These are phyloP conservation scores for Staurois parvus DNA, from an alignment of 2,797 vertebrate species.

Conservation along the genomic window DNA sequence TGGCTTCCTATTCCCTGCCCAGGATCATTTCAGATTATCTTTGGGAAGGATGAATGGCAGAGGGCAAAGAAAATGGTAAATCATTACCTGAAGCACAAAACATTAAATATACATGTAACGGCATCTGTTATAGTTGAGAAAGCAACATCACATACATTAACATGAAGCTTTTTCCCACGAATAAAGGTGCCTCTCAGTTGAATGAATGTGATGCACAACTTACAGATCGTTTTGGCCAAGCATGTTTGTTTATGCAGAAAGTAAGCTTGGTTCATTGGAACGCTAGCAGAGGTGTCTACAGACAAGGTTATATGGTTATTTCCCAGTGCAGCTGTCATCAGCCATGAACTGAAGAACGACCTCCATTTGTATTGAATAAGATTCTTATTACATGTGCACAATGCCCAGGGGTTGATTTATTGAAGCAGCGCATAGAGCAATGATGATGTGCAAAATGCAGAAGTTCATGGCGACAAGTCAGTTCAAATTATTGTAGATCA, in stretches of 20 bases:
- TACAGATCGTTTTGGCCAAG: not conserved
- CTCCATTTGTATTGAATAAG: not conserved
- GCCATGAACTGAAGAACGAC: not conserved
- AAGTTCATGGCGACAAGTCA: not conserved
- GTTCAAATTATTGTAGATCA: not conserved
- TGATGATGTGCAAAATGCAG: not conserved
- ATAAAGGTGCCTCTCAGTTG: not conserved
- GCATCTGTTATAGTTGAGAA: not conserved
- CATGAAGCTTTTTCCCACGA: not conserved
- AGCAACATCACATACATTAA: not conserved
- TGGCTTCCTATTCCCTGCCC: not conserved
- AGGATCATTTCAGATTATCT: not conserved
- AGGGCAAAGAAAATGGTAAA: not conserved
- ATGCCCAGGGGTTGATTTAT: not conserved
- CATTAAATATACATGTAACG: constrained; percentile 4
- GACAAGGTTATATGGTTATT: not conserved
- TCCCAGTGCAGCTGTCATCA: not conserved
- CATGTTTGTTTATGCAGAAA: not conserved
- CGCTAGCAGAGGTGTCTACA: no score
- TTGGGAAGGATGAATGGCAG: not conserved
- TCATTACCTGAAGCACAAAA: not conserved
- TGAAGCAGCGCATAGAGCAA: not conserved
- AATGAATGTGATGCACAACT: not conserved
- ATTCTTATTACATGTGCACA: not conserved
- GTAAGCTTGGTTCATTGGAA: no score